Evolutionary conservation across 2,797 vertebrate species (phyloP).

Genomic region (Decapterus maruadsi): DNA sequence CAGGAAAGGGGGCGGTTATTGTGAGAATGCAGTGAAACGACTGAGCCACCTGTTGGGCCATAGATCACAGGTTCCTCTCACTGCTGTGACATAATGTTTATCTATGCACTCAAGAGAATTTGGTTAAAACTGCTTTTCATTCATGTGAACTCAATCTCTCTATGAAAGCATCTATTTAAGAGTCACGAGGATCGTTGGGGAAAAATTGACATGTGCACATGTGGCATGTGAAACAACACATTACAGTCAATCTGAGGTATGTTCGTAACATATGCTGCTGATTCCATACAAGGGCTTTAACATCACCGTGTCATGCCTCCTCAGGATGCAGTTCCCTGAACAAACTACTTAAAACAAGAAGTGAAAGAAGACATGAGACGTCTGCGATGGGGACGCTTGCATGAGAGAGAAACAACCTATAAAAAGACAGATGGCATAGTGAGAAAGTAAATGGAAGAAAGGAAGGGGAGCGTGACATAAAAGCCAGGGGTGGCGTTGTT

Average conservation of each 20-base stretch:
- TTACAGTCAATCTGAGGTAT: neutral
- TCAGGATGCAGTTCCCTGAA: conserved; percentile 16
- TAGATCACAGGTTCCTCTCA: conserved; percentile 30
- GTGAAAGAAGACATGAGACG: conserved; percentile 10
- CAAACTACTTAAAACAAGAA: conserved; percentile 23
- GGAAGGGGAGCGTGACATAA: conserved; percentile 11
- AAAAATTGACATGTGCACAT: neutral
- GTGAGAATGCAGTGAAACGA: conserved; percentile 26
- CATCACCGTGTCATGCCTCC: neutral
- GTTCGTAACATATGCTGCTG: neutral
- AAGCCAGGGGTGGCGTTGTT: conserved; percentile 28
- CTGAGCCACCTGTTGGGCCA: conserved; percentile 47
- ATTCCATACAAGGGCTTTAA: neutral
- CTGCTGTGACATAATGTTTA: conserved; percentile 41
- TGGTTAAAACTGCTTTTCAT: conserved; percentile 18
- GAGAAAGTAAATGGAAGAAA: conserved; percentile 13
- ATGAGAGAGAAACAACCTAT: conserved; percentile 7
- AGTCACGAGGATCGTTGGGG: neutral
- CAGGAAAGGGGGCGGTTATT: conserved; percentile 33
- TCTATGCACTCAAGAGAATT: conserved; percentile 13
- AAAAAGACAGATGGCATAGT: conserved; percentile 21
- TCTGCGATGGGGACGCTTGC: neutral
- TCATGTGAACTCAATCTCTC: neutral
- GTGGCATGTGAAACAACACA: conserved; percentile 7
- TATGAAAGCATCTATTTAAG: conserved; percentile 23